phyloP scores from a whole-genome alignment of 2,797 vertebrate species.

The Lacerta viridis region DNA sequence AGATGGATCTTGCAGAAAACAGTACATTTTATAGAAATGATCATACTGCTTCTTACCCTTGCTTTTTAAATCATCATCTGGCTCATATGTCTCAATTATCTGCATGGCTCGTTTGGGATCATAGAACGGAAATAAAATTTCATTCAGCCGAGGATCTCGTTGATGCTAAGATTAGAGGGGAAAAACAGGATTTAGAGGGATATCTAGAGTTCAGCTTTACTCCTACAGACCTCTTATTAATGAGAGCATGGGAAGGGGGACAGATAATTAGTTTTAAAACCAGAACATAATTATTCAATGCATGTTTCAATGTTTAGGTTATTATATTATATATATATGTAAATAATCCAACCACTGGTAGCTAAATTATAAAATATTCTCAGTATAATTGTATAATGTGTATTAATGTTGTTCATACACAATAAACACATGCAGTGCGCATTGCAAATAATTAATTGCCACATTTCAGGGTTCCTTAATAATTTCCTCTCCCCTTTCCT shows the following conservation, averaged over 20 bases:
- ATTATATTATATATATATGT: no score
- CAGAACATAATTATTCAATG: constrained; percentile 30
- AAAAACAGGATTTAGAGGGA: constrained; percentile 74
- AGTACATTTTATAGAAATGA: not conserved
- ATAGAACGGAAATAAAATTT: constrained; percentile 99
- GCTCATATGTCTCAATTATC: constrained; percentile 96
- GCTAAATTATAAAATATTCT: not conserved
- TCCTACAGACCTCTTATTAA: constrained; percentile 61
- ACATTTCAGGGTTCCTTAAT: constrained; percentile 21
- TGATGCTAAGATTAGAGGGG: constrained; percentile 89
- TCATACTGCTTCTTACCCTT: constrained; percentile 85
- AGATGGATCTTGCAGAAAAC: not conserved
- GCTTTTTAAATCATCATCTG: constrained; percentile 91
- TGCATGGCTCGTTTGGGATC: constrained; percentile 96
- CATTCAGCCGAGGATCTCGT: constrained; percentile 96
- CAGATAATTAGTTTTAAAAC: constrained; percentile 58
- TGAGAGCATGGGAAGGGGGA: constrained; percentile 59
- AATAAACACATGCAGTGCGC: not conserved
- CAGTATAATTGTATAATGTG: not conserved
- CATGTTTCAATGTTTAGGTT: not conserved
- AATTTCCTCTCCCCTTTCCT: not conserved
- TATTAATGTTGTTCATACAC: constrained; percentile 21
- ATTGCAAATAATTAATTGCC: not conserved
- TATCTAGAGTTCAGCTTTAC: constrained; percentile 42
- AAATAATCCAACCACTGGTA: constrained; percentile 5